These are phyloP conservation scores for Lydus trimaculatus DNA, from an alignment of 2,888 invertebrate genomes.

Conservation along the genomic window DNA sequence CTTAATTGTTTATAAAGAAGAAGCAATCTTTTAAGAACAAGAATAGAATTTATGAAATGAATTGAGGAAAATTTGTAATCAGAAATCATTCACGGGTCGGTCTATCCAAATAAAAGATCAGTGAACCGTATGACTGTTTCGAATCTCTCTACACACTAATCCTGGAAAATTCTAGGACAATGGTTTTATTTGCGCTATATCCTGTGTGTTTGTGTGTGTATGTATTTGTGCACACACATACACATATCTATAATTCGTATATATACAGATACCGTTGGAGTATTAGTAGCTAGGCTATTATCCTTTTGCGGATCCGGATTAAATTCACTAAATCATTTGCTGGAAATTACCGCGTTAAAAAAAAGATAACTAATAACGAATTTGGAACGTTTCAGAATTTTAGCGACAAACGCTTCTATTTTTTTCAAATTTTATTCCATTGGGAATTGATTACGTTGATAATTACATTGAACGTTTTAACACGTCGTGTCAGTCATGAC, in stretches of 20 bases:
- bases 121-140: constrained; percentile 49
- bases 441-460: too few relatives aligned
- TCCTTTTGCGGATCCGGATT: constrained; percentile 42
- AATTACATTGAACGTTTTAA: too few relatives aligned
- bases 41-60: constrained; percentile 9
- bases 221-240: constrained; percentile 17
- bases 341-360: constrained; percentile 37
- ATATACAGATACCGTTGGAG: constrained; percentile 31
- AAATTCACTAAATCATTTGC: constrained; percentile 48
- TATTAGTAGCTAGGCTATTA: constrained; percentile 47
- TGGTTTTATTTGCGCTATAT: constrained; percentile 52
- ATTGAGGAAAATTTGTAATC: constrained; percentile 23
- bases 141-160: constrained; percentile 53
- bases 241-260: neutral
- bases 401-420: neutral
- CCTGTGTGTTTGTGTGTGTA: too few relatives aligned
- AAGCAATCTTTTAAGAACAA: constrained; percentile 10
- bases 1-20: neutral
- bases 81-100: constrained; percentile 40
- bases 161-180: constrained; percentile 54
- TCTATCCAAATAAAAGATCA: constrained; percentile 38
- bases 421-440: neutral
- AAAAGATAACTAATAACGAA: neutral
- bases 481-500: too few relatives aligned
- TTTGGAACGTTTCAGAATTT: neutral